Base-by-base conservation (phyloP, 2,113 vertebrate species). In the Maccullochella peelii region DNA sequence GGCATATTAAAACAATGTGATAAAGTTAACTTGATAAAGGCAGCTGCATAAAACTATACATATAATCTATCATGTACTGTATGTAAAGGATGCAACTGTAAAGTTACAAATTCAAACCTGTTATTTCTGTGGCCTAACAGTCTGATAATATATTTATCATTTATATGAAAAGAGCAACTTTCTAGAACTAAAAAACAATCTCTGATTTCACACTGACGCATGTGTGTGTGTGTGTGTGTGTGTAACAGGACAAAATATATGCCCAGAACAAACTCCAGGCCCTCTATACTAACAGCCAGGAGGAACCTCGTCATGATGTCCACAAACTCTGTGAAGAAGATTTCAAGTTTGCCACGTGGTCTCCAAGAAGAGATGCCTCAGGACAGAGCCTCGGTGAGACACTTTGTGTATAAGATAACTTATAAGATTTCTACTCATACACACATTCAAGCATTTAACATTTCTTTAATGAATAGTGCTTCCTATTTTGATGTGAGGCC, bases 181-280 rank as follows among this genome's bases (percentile, higher is more conserved):
- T 52, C 4, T 30, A 30, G 2, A 68, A 50, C 67, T 33, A 68
- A 36, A 33, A n/a, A 50, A 12, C 8, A 33, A 15, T 3, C 3
- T 55, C 9, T 33, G 6, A 42, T 12, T 84, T 47, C 44, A 47
- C 12, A 47, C 4, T 47, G 44, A 15, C 62, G 7, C n/a, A n/a
- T n/a, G n/a, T n/a, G 15, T 68, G 20, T 54, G 15, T 74, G 27
- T 71, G 11, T 70, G 9, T 75, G 4, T 78, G 3, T 79, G 33
- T 85, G 10, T 63, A 42, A 70, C 55, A 97, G 97, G 97, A 98
- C 84, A 98, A 97, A 93, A 95, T 97, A 72, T 97, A 97, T 0
- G 95, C 95, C 75, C 97, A 96, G 33, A 97, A 97, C 86, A 97
- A 97, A 82, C 97, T 97, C 89, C 97, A 98, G 84, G 94, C 96